Evolutionary conservation across 2,797 vertebrate genomes (phyloP), one percentile per base, ranked within the genome.

Genomic region (Allobates femoralis): DNA sequence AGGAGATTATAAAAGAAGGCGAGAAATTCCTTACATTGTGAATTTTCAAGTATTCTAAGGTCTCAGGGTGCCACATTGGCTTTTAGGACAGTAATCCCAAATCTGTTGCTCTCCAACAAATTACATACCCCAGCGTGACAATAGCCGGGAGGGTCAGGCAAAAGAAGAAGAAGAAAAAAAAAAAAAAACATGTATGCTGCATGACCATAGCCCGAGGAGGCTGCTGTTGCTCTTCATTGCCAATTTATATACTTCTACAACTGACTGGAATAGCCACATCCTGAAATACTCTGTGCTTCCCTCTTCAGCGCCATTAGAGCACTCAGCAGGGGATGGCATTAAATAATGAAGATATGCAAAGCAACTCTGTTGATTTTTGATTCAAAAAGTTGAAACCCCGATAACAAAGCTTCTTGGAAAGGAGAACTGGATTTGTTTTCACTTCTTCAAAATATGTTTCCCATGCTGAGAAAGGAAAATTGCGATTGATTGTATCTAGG

Each of bases 381-480:
- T 62, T 62, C 15, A 66, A 32, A 60, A 66, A 66, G 28, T 66
- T 66, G 7, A 32, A 32, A 16, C 64, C 12, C 69, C 67, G 0
- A 73, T 26, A 4, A 46, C 18, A 50, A 50, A 11, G 5, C 19
- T 11, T 41, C 16, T 18, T 11, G 11, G 21, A 69, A 41, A 74
- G n/a, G 23, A 50, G 23, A 74, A 74, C 41, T 50, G 12, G 12
- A 41, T 37, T 46, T 34, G 7, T 41, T n/a, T 50, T 74, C 71
- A 46, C 71, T 71, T 71, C 67, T 71, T 41, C 34, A 41, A 71
- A 71, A 41, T 2, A 21, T 10, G 32, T 41, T 71, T 26, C 34
- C 41, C 71, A 74, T 50, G 71, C 71, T n/a, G 71, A 74, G 71
- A 74, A 74, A 15, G 46, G 37, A 74, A 74, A 74, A 50, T 46